Percentiles rank a stretch among this genome's conserved stretches.
phyloP scores from a whole-genome alignment of 1,140 invertebrate genomes.

The Mycetomoellerius zeteki region DNA sequence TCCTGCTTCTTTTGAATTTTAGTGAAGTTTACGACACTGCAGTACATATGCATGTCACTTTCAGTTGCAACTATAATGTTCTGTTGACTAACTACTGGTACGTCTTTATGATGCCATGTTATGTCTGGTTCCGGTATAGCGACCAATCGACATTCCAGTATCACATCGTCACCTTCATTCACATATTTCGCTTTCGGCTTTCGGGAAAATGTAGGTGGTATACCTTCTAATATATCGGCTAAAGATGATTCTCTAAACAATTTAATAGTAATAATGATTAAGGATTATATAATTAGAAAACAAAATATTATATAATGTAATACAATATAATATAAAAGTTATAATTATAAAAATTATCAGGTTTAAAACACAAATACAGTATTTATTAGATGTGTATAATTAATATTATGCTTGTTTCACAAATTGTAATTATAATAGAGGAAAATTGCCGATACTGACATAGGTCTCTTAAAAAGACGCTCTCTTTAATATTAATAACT shows the following conservation, averaged over 20 bases:
- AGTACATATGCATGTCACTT: constrained; percentile 97
- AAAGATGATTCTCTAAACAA: constrained; percentile 93
- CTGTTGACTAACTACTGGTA: constrained; percentile 89
- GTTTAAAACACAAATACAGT: too few relatives aligned
- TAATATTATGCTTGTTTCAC: too few relatives aligned
- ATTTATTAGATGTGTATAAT: too few relatives aligned
- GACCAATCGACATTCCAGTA: constrained; percentile 94
- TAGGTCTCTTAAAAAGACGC: too few relatives aligned
- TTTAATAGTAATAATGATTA: constrained; percentile 46
- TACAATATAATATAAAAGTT: constrained; percentile 12
- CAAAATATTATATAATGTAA: constrained; percentile 11
- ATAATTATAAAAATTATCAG: not conserved
- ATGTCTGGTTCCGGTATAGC: constrained; percentile 97
- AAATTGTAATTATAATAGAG: too few relatives aligned
- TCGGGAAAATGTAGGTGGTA: constrained; percentile 96
- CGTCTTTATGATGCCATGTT: constrained; percentile 93
- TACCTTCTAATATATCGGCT: constrained; percentile 96
- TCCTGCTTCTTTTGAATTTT: constrained; percentile 93
- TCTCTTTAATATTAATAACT: too few relatives aligned
- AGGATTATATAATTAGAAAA: not conserved
- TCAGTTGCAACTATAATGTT: constrained; percentile 91
- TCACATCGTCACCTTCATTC: constrained; percentile 92
- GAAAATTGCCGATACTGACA: too few relatives aligned
- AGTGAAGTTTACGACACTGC: constrained; percentile 92
- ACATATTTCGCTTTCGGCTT: constrained; percentile 95